Base-by-base conservation (phyloP, 2,888 invertebrate species). In the Cheilosia scutellata region DNA sequence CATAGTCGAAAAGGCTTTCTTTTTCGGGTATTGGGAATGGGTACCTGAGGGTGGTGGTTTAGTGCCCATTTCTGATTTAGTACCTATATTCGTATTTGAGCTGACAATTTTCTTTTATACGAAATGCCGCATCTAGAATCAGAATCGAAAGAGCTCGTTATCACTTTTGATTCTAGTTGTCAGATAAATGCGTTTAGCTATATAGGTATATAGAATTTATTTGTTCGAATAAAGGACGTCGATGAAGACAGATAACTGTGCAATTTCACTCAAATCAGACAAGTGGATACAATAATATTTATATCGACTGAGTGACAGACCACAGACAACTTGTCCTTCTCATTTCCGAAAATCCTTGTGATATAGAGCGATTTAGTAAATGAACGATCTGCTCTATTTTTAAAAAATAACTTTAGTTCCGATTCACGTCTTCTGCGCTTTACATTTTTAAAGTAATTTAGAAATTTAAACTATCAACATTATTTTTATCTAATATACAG, bases 31-130 rank as follows among this genome's bases (percentile, higher is more conserved):
- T 31, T 29, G 6, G 7, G 62, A 1, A 27, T 37, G 65, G 51
- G 33, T 53, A 53, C 66, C 53, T 66, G 40, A 40, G 53, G 66
- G 53, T 40, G 53, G 51, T 16, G 33, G 27, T 37, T 66, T 66
- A 37, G 40, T 37, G 9, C 37, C 7, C 49, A 51, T 55, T 42
- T 55, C 7, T 16, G 16, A 20, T 53, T 16, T 29, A 4, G 4
- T 53, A 33, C 20, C 0, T 20, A 20, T 20, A 20, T 2, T 20
- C 20, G 20, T 11, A 25, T 20, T 27, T 13, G 27, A 51, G 51
- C 7, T 51, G 4, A 20, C 27, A 37, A 11, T 37, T 37, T 37
- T 37, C 37, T 37, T 37, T 37, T 11, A 37, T 37, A 11, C 37
- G 11, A 37, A 37, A 11, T 37, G 37, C 11, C 11, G 11, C 37